phyloP scores from a whole-genome alignment of 2,797 vertebrate genomes.

The Ataeniobius toweri region DNA sequence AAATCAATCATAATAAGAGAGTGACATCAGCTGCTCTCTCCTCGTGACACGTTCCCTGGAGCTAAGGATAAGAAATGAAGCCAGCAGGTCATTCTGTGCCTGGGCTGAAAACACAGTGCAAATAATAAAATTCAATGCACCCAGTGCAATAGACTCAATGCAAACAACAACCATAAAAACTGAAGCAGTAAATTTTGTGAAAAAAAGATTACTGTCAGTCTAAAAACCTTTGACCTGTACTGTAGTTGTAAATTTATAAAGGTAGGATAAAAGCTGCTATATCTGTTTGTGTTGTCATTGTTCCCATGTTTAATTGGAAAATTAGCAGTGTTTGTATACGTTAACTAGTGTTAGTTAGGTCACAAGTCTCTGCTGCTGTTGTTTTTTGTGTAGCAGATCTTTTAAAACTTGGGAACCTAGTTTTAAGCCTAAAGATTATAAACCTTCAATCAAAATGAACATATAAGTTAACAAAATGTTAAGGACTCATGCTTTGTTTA shows the following conservation, averaged over 20 bases:
- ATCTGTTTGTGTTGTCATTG: neutral
- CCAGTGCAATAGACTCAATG: neutral
- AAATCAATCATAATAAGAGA: neutral
- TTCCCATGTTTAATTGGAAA: neutral
- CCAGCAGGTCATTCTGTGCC: neutral
- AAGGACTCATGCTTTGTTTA: neutral
- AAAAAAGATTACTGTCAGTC: neutral
- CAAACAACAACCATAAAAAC: neutral
- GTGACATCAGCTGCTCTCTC: neutral
- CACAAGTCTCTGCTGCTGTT: neutral
- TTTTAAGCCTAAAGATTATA: neutral
- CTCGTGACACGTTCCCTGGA: neutral
- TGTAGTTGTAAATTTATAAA: neutral
- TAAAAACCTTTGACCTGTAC: neutral
- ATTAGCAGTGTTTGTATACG: neutral
- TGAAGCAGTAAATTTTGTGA: neutral
- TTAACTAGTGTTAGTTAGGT: neutral
- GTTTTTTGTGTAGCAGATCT: neutral
- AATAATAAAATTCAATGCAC: neutral
- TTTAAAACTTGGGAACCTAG: neutral
- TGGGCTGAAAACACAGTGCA: neutral
- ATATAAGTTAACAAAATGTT: neutral
- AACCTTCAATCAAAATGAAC: neutral
- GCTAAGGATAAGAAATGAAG: neutral
- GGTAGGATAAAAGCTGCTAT: neutral